Conservation (phyloP, 2,888 invertebrate genomes). For the Drosophila greeni region DNA sequence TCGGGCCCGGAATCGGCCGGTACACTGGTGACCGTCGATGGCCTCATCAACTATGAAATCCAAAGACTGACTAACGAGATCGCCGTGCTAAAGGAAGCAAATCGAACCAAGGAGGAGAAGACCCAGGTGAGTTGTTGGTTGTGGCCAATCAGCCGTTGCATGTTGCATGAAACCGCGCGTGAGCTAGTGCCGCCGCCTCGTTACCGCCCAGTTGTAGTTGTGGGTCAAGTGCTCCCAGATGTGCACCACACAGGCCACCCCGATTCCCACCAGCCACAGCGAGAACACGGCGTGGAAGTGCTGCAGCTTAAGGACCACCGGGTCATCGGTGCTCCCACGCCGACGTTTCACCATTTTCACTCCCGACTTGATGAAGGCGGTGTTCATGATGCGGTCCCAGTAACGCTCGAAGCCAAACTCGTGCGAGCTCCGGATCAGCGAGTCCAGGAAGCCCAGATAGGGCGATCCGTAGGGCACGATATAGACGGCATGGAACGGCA, state of each 20-base stretch:
- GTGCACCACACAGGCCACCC: conserved; percentile 57
- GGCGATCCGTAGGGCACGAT: conserved; percentile 82
- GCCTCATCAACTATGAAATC: conserved; percentile 75
- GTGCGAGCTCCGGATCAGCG: conserved; percentile 79
- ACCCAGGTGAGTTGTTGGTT: conserved; percentile 80
- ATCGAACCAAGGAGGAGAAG: conserved; percentile 84
- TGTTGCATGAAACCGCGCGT: conserved; percentile 28
- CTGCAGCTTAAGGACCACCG: conserved; percentile 69
- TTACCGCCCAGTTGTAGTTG: conserved; percentile 52
- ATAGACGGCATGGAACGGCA: conserved; percentile 81
- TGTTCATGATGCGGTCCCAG: conserved; percentile 74
- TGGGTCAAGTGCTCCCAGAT: conserved; percentile 58
- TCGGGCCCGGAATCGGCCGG: conserved; percentile 44
- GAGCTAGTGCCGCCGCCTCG: conserved; percentile 41
- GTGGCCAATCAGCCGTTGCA: conserved; percentile 11
- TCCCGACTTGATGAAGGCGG: conserved; percentile 65
- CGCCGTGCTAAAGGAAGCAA: conserved; percentile 82
- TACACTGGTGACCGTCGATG: conserved; percentile 60
- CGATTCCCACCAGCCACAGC: conserved; percentile 68
- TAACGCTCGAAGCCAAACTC: conserved; percentile 80
- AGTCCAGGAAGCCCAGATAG: conserved; percentile 80
- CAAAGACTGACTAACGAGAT: conserved; percentile 81
- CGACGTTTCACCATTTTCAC: conserved; percentile 49
- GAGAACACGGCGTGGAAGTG: conserved; percentile 77
- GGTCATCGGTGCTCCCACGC: conserved; percentile 55